Base-by-base conservation (phyloP, 1,140 invertebrate species). In the Cephus cinctus region DNA sequence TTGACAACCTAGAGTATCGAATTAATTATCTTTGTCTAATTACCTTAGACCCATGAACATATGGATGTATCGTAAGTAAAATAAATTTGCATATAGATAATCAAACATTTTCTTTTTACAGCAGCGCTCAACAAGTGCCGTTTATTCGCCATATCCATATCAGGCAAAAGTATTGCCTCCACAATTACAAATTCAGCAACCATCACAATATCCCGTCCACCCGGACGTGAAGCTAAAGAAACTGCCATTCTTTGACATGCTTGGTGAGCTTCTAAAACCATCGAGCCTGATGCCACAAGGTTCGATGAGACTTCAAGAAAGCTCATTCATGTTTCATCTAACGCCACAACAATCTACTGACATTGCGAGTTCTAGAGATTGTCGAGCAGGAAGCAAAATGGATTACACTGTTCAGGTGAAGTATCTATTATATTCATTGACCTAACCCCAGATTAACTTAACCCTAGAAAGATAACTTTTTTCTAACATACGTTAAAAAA, bases 211-310 rank as follows among this genome's bases (percentile, higher is more conserved):
- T 67, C 92, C 89, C 1, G 85, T 95, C 14, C 90, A 93, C 74
- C 92, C 93, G 0, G 93, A 97, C 79, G 92, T 98, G 0, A 85
- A 84, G 62, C 84, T 97, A 47, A 94, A 93, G 72, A 86, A 83
- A 67, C 78, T 98, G 31, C 94, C 95, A 9, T 98, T 98, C 73
- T 98, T 91, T 73, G 94, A 98, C 72, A 80, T 94, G 48, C 63
- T 94, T 30, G 86, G 81, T 18, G 92, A 95, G 71, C 76, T 97
- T 5, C 76, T 97, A 45, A 94, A 94, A 77, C 94, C 94, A 1
- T 91, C 91, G 5, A 90, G 88, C 62, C 80, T 96, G 62, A 81
- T 88, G 70, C 86, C 90, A 12, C 84, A 86, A 63, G 85, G 84
- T 44, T 79, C 81, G 2, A 81, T 86, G 52, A 78, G 92, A 48